Percentiles rank a stretch among this genome's conserved stretches.
Evolutionary conservation across 2,113 vertebrate genomes (phyloP).

Genomic region (Chlorodrepanis virens): DNA sequence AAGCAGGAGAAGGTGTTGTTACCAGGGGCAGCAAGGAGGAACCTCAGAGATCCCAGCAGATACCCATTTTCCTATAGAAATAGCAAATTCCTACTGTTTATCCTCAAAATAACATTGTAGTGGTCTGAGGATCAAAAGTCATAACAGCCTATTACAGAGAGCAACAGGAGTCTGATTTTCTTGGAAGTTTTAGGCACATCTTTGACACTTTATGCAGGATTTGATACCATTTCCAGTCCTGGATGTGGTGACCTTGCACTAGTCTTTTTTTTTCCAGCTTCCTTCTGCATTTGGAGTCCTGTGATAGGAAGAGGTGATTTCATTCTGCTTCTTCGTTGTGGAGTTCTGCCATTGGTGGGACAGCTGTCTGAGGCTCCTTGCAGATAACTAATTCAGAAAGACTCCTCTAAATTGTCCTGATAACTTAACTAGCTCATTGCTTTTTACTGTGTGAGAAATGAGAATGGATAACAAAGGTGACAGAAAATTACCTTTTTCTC

Average conservation of each 20-base stretch:
- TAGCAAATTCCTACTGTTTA: background rate
- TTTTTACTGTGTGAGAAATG: background rate
- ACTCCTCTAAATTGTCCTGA: background rate
- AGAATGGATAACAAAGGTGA: background rate
- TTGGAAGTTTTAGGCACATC: background rate
- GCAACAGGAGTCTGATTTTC: background rate
- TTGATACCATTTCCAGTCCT: background rate
- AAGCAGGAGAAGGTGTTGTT: background rate
- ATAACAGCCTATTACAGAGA: background rate
- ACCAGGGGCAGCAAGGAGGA: background rate
- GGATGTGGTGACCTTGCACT: background rate
- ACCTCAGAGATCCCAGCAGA: background rate
- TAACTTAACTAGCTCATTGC: background rate
- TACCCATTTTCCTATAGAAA: background rate
- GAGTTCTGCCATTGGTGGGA: background rate
- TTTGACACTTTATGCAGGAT: background rate
- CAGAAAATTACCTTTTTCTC: constrained; percentile 40
- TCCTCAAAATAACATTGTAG: background rate
- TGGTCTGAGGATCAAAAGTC: background rate
- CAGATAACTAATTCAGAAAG: background rate
- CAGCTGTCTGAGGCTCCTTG: background rate
- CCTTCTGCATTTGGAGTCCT: background rate
- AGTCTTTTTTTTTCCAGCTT: background rate
- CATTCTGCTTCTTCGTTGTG: accelerated
- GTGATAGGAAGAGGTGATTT: background rate